Evolutionary conservation across 2,797 vertebrate genomes (phyloP), one percentile per base, ranked within the genome.

Genomic region (Cryptoprocta ferox): DNA sequence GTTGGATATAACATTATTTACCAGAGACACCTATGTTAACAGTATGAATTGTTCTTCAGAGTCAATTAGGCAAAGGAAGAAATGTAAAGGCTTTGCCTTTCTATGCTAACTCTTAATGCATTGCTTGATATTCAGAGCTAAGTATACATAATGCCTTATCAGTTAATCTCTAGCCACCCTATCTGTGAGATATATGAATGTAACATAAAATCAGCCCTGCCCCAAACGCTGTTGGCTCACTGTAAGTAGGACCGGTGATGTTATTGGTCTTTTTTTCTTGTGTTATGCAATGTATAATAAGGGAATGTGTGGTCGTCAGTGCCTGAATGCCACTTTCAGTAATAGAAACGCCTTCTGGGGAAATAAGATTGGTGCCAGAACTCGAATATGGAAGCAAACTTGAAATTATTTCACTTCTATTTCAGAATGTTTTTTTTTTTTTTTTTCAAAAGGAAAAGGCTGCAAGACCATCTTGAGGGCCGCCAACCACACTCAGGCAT

Each of bases 291-390:
- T 78, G 83, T 82, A 76, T 96, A 97, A 97, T 96, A 86, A 97
- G 75, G 90, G 65, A 97, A 83, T 95, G 92, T 97, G 95, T 97
- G 98, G 92, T 95, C 21, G 63, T 90, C 94, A 79, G 93, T 61
- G 93, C 66, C 76, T 95, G 96, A 96, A 98, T 95, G 87, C 93
- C 96, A 97, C 80, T 95, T 97, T 94, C 96, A 97, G 96, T 97
- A 98, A 98, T 95, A 97, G 97, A 97, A 98, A 97, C 10, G 87
- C 98, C 97, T 98, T 98, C 97, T 98, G 96, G 97, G 96, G 96
- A 97, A 97, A 97, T 97, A 70, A 97, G 92, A 95, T 83, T 90
- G 61, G 90, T 97, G 97, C 96, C 97, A 97, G 89, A 73, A 92
- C 92, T 76, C 94, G 96, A 98, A 97, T 97, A 95, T 94, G 92